A percentile compares a stretch with the other conserved stretches of the same genome.
phyloP scores from a whole-genome alignment of 2,113 vertebrate genomes.

The Hipposideros armiger region DNA sequence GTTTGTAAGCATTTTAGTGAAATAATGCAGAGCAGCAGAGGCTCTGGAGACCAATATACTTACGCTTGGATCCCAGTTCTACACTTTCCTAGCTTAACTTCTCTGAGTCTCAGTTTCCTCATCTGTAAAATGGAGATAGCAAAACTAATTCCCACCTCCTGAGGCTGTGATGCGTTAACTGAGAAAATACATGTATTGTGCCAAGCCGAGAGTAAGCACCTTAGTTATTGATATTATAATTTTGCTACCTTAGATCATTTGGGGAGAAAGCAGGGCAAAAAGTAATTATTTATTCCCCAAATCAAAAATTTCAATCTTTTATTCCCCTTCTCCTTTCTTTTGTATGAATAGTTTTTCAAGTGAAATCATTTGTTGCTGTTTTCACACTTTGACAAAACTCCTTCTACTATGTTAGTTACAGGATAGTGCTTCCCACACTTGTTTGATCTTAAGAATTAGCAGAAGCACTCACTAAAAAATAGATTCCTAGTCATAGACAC shows the following conservation, averaged over 20 bases:
- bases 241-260: constrained; percentile 17
- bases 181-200: not conserved
- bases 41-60: not conserved
- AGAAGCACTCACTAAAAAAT: constrained; percentile 14
- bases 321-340: not conserved
- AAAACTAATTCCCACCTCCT: not conserved
- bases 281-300: not conserved
- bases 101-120: constrained; percentile 37
- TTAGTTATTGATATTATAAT: not conserved
- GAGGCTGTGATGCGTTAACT: not conserved
- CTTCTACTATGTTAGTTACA: not conserved
- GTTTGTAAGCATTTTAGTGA: not conserved
- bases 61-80: not conserved
- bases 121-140: constrained; percentile 49
- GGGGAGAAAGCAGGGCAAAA: not conserved
- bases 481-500: not conserved
- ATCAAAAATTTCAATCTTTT: constrained; percentile 15
- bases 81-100: not conserved
- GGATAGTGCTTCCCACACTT: not conserved
- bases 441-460: not conserved
- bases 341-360: not conserved
- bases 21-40: not conserved
- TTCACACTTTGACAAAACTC: not conserved
- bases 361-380: constrained; percentile 27
- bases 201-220: not conserved